Percentiles rank a stretch among this genome's conserved stretches.
Conservation (phyloP, 2,797 vertebrate species). For the Enteromius treurensis region DNA sequence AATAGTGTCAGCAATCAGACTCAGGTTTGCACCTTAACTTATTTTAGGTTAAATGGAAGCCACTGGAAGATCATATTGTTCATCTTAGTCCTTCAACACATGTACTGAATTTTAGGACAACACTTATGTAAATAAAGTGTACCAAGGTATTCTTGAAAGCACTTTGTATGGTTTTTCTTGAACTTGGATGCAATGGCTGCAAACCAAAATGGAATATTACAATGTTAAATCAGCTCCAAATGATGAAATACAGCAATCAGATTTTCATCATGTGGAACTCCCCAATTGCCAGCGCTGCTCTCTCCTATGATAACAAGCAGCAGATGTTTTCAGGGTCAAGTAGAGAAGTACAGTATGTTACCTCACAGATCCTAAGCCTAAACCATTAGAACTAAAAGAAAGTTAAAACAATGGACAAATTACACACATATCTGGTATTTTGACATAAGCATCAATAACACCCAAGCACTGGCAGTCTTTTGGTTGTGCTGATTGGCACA, state of each 20-base stretch:
- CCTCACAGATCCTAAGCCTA: not conserved
- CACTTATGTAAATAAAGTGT: not conserved
- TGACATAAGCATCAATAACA: conserved; percentile 14
- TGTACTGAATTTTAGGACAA: not conserved
- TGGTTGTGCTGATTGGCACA: conserved; percentile 44
- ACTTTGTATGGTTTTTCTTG: not conserved
- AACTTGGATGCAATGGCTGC: too few relatives aligned
- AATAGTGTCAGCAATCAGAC: not conserved
- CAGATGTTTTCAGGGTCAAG: conserved; percentile 1
- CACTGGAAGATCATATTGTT: not conserved
- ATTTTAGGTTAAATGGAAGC: not conserved
- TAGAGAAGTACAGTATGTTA: not conserved
- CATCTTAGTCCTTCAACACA: not conserved
- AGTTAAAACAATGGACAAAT: not conserved
- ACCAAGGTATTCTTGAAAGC: not conserved
- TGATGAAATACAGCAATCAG: not conserved
- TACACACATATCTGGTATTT: not conserved
- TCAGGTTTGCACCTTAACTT: not conserved
- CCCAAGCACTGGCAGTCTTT: conserved; percentile 59
- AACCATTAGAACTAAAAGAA: not conserved
- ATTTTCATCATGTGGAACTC: conserved; percentile 36
- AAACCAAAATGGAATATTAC: conserved; percentile 1
- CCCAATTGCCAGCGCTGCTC: not conserved
- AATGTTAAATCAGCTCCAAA: not conserved
- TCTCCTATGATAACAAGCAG: not conserved